phyloP scores from a whole-genome alignment of 2,113 vertebrate species.

The Xyliphius kryptos region DNA sequence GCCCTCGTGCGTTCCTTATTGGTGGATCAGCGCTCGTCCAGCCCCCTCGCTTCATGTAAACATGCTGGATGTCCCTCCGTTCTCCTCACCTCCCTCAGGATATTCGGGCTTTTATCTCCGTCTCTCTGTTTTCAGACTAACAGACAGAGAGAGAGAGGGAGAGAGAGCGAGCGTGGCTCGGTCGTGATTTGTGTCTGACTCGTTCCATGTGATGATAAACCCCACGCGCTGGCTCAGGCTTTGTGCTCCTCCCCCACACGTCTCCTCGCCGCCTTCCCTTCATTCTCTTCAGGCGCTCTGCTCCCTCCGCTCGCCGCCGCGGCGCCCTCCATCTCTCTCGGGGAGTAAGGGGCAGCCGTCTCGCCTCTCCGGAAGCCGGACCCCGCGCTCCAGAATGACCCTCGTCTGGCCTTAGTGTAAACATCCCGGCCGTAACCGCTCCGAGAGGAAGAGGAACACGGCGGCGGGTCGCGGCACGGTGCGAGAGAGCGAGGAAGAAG shows the following conservation, averaged over 20 bases:
- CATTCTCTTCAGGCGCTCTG: conserved; percentile 28
- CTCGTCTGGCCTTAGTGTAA: conserved; percentile 22
- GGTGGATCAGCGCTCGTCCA: too few species aligned
- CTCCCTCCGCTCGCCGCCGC: conserved; percentile 25
- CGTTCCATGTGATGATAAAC: conserved; percentile 45
- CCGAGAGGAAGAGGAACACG: background rate
- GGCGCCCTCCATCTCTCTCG: conserved; percentile 16
- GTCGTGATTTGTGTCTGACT: conserved; percentile 33
- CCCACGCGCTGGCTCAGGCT: conserved; percentile 54
- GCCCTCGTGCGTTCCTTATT: too few species aligned
- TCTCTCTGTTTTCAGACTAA: background rate
- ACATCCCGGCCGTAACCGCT: conserved; percentile 21
- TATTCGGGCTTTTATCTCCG: conserved; percentile 2
- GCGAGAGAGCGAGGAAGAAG: background rate
- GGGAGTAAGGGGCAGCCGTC: conserved; percentile 6
- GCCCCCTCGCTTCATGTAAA: too few species aligned
- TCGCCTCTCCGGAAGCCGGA: background rate
- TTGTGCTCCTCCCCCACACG: conserved; percentile 41
- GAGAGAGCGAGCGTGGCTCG: background rate
- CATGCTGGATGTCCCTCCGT: conserved; percentile 21
- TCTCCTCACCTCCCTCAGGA: conserved; percentile 16
- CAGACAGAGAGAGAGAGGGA: conserved; percentile 5
- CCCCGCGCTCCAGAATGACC: conserved; percentile 24
- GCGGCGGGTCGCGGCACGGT: background rate
- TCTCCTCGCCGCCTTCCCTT: conserved; percentile 40